These are phyloP conservation scores for Mergus octosetaceus DNA, from an alignment of 2,797 vertebrate species.

Conservation along the genomic window DNA sequence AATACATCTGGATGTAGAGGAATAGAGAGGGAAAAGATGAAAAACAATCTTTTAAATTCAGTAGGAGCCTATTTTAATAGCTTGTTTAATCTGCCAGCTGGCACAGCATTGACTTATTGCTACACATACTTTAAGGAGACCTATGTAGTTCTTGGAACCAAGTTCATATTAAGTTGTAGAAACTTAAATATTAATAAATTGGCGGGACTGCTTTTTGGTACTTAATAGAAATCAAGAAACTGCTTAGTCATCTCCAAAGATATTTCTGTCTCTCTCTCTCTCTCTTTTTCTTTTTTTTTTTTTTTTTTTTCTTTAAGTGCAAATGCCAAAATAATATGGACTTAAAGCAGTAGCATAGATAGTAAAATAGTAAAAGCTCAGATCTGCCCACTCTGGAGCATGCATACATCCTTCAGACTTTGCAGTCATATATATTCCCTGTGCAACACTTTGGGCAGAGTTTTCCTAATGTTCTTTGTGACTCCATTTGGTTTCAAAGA, in stretches of 20 bases:
- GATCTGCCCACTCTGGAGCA: neutral
- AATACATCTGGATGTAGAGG: conserved; percentile 71
- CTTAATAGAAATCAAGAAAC: conserved; percentile 65
- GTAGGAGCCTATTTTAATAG: conserved; percentile 75
- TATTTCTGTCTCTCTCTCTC: neutral
- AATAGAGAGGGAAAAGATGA: conserved; percentile 68
- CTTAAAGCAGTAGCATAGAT: neutral
- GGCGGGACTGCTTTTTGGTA: conserved; percentile 59
- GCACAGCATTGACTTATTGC: conserved; percentile 68
- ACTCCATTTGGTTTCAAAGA: neutral
- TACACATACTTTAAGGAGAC: conserved; percentile 74
- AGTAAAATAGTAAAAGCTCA: neutral
- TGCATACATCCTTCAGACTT: neutral
- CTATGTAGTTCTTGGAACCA: conserved; percentile 76
- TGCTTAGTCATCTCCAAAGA: conserved; percentile 77
- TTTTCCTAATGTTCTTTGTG: neutral
- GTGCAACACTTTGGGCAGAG: neutral
- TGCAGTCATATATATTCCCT: neutral
- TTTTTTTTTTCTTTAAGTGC: neutral
- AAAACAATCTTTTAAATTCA: conserved; percentile 77
- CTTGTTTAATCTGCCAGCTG: conserved; percentile 77
- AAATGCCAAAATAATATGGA: neutral
- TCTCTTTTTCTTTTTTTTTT: neutral
- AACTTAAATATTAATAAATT: conserved; percentile 76
- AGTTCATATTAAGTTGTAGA: conserved; percentile 71